phyloP scores from a whole-genome alignment of 2,797 vertebrate species.

The Clarias platycephalus region DNA sequence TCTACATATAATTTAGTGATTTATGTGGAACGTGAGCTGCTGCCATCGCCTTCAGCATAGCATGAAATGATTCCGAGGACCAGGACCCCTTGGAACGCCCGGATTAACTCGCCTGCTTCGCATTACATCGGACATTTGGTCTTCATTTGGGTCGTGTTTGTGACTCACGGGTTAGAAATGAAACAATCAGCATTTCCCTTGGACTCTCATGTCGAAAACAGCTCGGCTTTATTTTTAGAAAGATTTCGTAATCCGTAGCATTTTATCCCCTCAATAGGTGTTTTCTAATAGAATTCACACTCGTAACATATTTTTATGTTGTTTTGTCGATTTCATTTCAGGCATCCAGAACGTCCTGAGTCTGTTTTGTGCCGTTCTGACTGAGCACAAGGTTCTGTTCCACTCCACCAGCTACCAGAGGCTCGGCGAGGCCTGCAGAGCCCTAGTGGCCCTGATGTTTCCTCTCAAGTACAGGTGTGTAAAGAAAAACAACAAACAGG shows the following conservation, averaged over 20 bases:
- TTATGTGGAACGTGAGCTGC: not conserved
- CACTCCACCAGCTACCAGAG: constrained; percentile 98
- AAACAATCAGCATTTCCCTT: constrained; percentile 21
- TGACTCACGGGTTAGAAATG: constrained; percentile 23
- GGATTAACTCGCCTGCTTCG: constrained; percentile 16
- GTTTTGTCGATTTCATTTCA: constrained; percentile 65
- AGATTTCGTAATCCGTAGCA: not conserved
- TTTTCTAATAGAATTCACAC: constrained; percentile 53
- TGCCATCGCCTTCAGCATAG: constrained; percentile 24
- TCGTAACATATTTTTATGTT: constrained; percentile 39
- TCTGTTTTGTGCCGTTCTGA: constrained; percentile 94
- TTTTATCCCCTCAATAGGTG: constrained; percentile 13
- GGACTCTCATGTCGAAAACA: not conserved
- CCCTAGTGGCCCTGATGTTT: constrained; percentile 95
- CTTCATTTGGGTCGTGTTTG: constrained; percentile 12
- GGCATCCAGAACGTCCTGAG: constrained; percentile 97
- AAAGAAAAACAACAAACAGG: not conserved
- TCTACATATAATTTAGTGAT: constrained; percentile 17
- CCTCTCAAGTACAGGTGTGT: constrained; percentile 92
- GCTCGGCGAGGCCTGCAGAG: constrained; percentile 91
- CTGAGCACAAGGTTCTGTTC: constrained; percentile 97
- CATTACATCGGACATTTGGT: constrained; percentile 29
- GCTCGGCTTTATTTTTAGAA: not conserved
- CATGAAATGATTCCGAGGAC: constrained; percentile 52
- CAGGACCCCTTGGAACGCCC: constrained; percentile 13